Percentiles rank a stretch among this genome's conserved stretches.
These are phyloP conservation scores for Eutrigla gurnardus DNA, from an alignment of 2,797 vertebrate species.

Conservation along the genomic window DNA sequence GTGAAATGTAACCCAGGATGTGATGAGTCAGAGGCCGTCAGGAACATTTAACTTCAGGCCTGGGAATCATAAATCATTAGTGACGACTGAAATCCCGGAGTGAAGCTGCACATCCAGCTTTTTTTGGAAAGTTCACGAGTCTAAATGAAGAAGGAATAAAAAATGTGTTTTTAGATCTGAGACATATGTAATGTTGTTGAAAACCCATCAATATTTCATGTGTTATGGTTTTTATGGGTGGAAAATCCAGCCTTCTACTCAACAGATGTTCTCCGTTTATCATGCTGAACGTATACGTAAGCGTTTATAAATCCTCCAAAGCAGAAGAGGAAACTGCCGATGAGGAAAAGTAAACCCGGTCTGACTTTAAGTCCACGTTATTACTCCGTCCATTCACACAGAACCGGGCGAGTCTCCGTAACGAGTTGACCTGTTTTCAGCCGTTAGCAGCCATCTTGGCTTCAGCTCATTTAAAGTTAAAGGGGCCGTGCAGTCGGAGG, in stretches of 20 bases:
- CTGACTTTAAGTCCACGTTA: neutral
- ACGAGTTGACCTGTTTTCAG: neutral
- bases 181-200: neutral
- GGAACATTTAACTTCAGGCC: neutral
- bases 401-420: neutral
- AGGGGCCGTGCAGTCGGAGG: constrained; percentile 21
- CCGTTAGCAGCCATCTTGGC: constrained; percentile 20
- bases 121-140: neutral
- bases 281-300: neutral
- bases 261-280: neutral
- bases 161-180: neutral
- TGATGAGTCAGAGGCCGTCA: constrained; percentile 12
- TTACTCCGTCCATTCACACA: neutral
- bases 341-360: neutral
- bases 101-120: neutral
- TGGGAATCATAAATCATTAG: constrained; percentile 25
- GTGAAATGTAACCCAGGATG: neutral
- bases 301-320: neutral
- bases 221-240: neutral
- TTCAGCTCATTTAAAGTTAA: neutral
- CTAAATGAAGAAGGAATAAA: neutral
- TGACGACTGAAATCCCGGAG: neutral
- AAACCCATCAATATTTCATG: neutral
- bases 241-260: neutral
- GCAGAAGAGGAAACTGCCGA: neutral